These are phyloP conservation scores for Alaudala cheleensis DNA, from an alignment of 2,113 vertebrate species.

Conservation along the genomic window DNA sequence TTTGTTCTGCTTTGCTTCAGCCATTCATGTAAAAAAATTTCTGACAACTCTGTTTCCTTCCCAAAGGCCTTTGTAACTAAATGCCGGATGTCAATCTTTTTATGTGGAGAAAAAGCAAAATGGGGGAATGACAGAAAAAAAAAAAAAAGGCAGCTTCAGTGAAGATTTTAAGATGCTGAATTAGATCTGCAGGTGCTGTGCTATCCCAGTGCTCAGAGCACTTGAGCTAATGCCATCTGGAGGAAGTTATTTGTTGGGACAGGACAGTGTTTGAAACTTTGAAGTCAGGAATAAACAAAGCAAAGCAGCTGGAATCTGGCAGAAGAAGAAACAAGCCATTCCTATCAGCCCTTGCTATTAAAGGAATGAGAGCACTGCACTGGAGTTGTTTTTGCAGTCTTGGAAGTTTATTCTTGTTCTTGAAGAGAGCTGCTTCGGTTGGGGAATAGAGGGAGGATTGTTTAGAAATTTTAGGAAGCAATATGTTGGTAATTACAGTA, in stretches of 20 bases:
- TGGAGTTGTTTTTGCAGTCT: slow-evolving; percentile 61
- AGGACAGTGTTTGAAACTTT: slow-evolving; percentile 73
- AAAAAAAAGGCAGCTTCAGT: neutral
- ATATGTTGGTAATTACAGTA: neutral
- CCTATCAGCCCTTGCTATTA: slow-evolving; percentile 56
- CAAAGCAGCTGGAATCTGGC: slow-evolving; percentile 77
- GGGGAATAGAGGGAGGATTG: slow-evolving; percentile 31
- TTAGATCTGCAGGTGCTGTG: slow-evolving; percentile 71
- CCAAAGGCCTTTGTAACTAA: neutral
- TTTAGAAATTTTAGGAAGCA: slow-evolving; percentile 5
- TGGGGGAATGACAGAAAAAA: neutral
- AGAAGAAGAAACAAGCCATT: slow-evolving; percentile 72
- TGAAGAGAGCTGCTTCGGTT: slow-evolving; percentile 30
- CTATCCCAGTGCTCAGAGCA: slow-evolving; percentile 28
- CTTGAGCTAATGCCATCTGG: slow-evolving; percentile 68
- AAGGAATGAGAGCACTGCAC: slow-evolving; percentile 31
- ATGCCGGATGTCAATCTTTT: neutral
- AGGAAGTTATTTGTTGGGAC: slow-evolving; percentile 74
- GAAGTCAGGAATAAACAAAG: slow-evolving; percentile 77
- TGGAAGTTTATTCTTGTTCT: slow-evolving; percentile 59
- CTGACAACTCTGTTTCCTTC: neutral
- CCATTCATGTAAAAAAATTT: neutral
- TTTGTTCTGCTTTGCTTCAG: neutral
- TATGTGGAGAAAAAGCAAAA: neutral
- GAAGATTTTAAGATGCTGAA: slow-evolving; percentile 54